Evolutionary conservation across 2,888 invertebrate genomes (phyloP).

Genomic region (Drosophila vallismaia): DNA sequence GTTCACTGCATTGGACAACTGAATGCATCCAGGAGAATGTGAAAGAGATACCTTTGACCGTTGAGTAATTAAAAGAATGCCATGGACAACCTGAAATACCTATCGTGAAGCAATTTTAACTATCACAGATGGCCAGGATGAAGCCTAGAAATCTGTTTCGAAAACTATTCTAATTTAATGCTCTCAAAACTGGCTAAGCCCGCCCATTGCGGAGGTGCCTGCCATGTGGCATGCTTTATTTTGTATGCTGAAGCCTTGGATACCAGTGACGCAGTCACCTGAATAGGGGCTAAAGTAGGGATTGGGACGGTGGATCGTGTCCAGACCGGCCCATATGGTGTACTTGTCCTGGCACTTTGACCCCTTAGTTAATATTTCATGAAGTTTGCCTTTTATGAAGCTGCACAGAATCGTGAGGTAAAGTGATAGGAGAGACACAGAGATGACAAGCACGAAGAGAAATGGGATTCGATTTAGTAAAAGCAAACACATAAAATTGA

Average conservation of each 20-base stretch:
- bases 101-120: neutral
- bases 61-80: neutral
- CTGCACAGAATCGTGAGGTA: neutral
- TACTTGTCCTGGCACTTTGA: conserved; percentile 26
- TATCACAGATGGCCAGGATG: conserved; percentile 1
- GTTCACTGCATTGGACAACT: neutral
- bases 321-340: conserved; percentile 33
- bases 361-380: conserved; percentile 46
- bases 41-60: neutral
- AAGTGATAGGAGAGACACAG: conserved; percentile 5
- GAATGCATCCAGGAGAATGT: neutral
- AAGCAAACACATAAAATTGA: conserved; percentile 5
- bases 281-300: conserved; percentile 3
- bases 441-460: conserved; percentile 8
- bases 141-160: conserved; percentile 4
- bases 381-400: conserved; percentile 25
- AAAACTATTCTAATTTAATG: conserved; percentile 20
- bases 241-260: conserved; percentile 11
- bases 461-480: conserved; percentile 29
- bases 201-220: conserved; percentile 20
- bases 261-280: conserved; percentile 34
- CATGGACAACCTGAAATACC: neutral
- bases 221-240: conserved; percentile 32
- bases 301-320: neutral
- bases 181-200: conserved; percentile 16